Evolutionary conservation across 53 echinoderm and acorn worm genomes (phyloP).

Genomic region (Antedon mediterranea): DNA sequence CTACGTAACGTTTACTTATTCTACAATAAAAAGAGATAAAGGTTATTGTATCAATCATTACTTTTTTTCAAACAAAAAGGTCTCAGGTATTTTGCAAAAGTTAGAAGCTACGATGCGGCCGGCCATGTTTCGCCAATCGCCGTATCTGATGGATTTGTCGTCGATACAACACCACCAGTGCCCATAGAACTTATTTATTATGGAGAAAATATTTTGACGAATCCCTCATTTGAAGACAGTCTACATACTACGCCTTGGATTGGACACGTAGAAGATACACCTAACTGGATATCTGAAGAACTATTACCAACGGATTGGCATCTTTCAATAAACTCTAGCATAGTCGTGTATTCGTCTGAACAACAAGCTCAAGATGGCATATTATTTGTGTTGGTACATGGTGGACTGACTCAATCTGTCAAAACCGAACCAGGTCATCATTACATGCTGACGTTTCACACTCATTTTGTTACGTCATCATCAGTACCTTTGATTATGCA

Average conservation of each 20-base stretch:
- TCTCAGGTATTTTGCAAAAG: constrained; percentile 7
- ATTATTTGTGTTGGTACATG: constrained; percentile 10
- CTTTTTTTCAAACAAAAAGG: too few species aligned
- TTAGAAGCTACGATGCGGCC: constrained; percentile 27
- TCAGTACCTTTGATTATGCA: constrained; percentile 20
- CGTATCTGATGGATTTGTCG: too few species aligned
- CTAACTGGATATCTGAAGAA: too few species aligned
- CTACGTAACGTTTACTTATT: too few species aligned
- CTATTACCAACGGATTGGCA: too few species aligned
- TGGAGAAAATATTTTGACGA: constrained; percentile 26
- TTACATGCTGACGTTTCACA: constrained; percentile 14
- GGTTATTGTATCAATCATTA: too few species aligned
- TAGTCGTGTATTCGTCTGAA: too few species aligned
- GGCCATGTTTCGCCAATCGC: constrained; percentile 11
- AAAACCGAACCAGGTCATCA: constrained; percentile 13
- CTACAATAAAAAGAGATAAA: too few species aligned
- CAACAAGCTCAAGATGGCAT: too few species aligned
- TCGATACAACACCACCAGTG: constrained; percentile 20
- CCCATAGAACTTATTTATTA: neutral
- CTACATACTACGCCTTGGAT: neutral
- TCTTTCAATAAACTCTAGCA: too few species aligned
- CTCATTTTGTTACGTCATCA: constrained; percentile 15
- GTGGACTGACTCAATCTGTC: constrained; percentile 14
- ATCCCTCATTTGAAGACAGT: too few species aligned
- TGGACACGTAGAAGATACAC: too few species aligned